Evolutionary conservation across 2,797 vertebrate genomes (phyloP).

Genomic region (Cetoscarus ocellatus): DNA sequence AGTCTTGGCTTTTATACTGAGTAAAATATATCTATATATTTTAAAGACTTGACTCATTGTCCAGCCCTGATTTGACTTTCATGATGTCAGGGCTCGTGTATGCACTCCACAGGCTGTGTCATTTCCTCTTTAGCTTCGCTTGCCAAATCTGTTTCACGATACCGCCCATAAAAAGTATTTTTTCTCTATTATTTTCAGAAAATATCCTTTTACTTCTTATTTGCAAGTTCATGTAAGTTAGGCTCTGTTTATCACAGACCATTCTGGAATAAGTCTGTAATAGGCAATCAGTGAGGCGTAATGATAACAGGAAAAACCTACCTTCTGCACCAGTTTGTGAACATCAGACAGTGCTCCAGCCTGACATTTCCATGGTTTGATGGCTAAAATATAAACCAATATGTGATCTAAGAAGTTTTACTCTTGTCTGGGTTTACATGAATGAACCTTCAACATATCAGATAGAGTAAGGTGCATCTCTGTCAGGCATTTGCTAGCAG

Average conservation of each 20-base stretch:
- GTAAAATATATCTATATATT: too few species aligned
- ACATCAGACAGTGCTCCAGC: neutral
- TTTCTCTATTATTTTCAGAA: neutral
- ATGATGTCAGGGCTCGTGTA: too few species aligned
- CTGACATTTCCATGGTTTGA: neutral
- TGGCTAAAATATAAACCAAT: neutral
- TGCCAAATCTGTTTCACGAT: neutral
- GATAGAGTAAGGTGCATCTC: neutral
- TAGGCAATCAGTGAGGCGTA: neutral
- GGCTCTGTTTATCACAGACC: neutral
- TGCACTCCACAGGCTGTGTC: too few species aligned
- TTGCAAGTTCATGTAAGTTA: neutral
- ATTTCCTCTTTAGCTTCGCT: neutral
- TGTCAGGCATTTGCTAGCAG: slow-evolving; percentile 7
- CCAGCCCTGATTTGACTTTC: too few species aligned
- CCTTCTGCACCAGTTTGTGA: neutral
- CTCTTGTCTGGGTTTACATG: neutral
- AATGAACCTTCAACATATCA: neutral
- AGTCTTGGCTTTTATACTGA: too few species aligned
- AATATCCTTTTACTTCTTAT: neutral
- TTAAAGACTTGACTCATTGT: too few species aligned
- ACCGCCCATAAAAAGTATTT: neutral
- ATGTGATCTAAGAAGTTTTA: neutral
- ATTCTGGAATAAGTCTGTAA: neutral
- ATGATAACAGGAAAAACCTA: too few species aligned